Percentiles rank a stretch among this genome's conserved stretches.
These are phyloP conservation scores for Etia nguti DNA, from an alignment of 2,113 vertebrate genomes.

Conservation along the genomic window DNA sequence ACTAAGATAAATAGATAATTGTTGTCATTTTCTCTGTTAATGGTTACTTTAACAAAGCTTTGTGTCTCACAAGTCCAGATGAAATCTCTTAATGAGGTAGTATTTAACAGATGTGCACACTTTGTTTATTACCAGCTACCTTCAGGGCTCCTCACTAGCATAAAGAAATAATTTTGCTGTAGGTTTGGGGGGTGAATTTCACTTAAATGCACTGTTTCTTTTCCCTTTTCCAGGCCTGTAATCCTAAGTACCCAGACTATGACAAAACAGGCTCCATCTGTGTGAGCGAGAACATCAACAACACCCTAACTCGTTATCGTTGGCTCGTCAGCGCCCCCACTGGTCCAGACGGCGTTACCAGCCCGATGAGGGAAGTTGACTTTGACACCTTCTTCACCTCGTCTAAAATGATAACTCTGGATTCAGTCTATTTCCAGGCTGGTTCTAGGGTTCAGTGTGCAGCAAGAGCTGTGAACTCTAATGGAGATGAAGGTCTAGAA, in stretches of 20 bases:
- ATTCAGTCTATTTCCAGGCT: slow-evolving; percentile 93
- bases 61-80: background rate
- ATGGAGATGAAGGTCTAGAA: slow-evolving; percentile 88
- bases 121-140: background rate
- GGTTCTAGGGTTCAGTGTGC: slow-evolving; percentile 91
- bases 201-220: background rate
- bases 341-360: slow-evolving; percentile 83
- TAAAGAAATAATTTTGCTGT: background rate
- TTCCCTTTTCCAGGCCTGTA: slow-evolving; percentile 81
- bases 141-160: background rate
- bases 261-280: slow-evolving; percentile 92
- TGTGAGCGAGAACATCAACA: slow-evolving; percentile 86
- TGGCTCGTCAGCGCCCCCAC: slow-evolving; percentile 90
- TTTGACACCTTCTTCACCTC: slow-evolving; percentile 95
- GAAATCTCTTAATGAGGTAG: background rate
- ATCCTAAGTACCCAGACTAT: slow-evolving; percentile 86
- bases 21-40: background rate
- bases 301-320: slow-evolving; percentile 86
- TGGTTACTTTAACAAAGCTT: background rate
- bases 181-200: background rate
- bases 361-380: slow-evolving; percentile 89
- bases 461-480: slow-evolving; percentile 84
- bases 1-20: background rate
- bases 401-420: slow-evolving; percentile 88
- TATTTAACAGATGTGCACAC: background rate